Conservation (phyloP, 2,888 invertebrate genomes). For the Sinodicranocentrus sp. region DNA sequence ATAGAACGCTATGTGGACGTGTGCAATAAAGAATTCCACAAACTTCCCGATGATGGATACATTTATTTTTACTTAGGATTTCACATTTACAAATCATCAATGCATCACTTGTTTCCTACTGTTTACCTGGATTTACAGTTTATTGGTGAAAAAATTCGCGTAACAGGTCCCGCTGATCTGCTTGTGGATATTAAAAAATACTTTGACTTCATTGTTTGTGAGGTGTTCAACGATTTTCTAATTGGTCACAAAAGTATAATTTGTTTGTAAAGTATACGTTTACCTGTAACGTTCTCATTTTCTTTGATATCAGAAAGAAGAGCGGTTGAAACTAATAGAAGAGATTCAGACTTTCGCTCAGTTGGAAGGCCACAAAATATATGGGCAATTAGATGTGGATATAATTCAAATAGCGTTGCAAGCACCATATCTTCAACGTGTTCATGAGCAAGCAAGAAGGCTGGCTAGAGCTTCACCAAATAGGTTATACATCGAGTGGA, state of each 20-base stretch:
- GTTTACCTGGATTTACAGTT: slow-evolving; percentile 85
- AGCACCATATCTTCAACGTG: slow-evolving; percentile 82
- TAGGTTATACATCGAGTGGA: slow-evolving; percentile 83
- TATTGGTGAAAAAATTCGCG: slow-evolving; percentile 84
- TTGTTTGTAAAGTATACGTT: too few relatives aligned
- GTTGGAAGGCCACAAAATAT: slow-evolving; percentile 83
- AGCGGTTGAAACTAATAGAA: slow-evolving; percentile 79
- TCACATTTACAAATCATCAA: slow-evolving; percentile 83
- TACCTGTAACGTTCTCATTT: slow-evolving; percentile 76
- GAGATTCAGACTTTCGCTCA: slow-evolving; percentile 83
- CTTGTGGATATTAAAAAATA: slow-evolving; percentile 85
- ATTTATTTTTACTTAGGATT: slow-evolving; percentile 86
- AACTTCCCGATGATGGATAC: slow-evolving; percentile 86
- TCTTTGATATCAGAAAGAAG: slow-evolving; percentile 78
- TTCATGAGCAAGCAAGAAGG: slow-evolving; percentile 82
- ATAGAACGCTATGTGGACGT: slow-evolving; percentile 82
- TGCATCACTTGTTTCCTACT: slow-evolving; percentile 80
- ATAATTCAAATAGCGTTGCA: slow-evolving; percentile 86
- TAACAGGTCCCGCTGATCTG: slow-evolving; percentile 85
- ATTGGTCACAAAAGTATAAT: too few relatives aligned
- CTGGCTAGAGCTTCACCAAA: slow-evolving; percentile 80
- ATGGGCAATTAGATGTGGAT: slow-evolving; percentile 83
- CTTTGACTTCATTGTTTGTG: slow-evolving; percentile 81
- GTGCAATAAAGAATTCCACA: slow-evolving; percentile 80
- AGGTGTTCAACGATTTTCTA: too few relatives aligned